phyloP scores from a whole-genome alignment of 2,888 invertebrate species.

The Lasioglossum leucozonium region DNA sequence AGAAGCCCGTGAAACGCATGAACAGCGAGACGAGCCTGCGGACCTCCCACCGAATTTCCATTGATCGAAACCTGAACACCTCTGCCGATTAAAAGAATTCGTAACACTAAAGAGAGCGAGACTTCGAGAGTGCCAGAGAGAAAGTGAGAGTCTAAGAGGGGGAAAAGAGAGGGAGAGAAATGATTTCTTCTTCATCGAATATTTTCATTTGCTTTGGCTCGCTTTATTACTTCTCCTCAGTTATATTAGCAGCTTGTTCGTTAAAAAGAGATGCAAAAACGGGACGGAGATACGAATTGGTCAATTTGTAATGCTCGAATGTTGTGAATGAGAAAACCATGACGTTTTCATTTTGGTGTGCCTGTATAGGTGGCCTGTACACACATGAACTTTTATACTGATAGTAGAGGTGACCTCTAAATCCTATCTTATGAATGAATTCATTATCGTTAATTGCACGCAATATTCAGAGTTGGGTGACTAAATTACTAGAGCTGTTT shows the following conservation, averaged over 20 bases:
- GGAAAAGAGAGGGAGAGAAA: not conserved
- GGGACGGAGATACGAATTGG: not conserved
- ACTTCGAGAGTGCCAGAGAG: not conserved
- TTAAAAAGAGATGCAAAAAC: not conserved
- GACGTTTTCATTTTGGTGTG: not conserved
- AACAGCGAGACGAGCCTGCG: conserved; percentile 47
- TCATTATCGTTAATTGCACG: not conserved
- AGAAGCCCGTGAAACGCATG: conserved; percentile 57
- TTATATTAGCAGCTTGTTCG: not conserved
- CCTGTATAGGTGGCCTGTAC: not conserved
- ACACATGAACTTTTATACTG: not conserved
- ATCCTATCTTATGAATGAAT: not conserved
- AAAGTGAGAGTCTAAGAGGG: not conserved
- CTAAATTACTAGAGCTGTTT: not conserved
- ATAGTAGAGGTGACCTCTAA: not conserved
- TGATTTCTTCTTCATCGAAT: not conserved
- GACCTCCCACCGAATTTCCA: conserved; percentile 52
- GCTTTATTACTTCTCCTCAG: conserved; percentile 1
- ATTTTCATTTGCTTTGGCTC: not conserved
- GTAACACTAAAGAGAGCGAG: conserved; percentile 42
- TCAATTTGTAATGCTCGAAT: conserved; percentile 12
- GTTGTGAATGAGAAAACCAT: not conserved
- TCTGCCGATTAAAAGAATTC: conserved; percentile 47
- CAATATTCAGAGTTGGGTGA: too few species aligned
- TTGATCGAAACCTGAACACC: conserved; percentile 13